These are phyloP conservation scores for Zygogramma bicolorata DNA, from an alignment of 2,888 invertebrate genomes.

Conservation along the genomic window DNA sequence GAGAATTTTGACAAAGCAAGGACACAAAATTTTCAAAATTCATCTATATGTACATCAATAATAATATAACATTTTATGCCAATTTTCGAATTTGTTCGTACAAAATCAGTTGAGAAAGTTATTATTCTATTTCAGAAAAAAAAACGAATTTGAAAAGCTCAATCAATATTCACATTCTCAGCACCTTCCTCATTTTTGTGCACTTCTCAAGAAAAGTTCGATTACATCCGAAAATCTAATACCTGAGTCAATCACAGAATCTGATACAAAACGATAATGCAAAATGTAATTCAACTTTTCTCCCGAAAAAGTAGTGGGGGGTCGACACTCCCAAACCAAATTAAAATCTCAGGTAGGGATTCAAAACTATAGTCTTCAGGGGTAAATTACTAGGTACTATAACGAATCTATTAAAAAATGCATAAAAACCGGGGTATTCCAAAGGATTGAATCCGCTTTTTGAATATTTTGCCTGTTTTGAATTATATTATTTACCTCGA, in stretches of 20 bases:
- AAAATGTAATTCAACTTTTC: neutral
- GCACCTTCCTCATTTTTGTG: neutral
- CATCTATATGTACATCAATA: too few relatives aligned
- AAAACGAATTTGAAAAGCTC: too few relatives aligned
- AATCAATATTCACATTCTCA: neutral
- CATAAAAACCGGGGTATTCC: neutral
- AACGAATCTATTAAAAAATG: neutral
- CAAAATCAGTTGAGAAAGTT: neutral
- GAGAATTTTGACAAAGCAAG: neutral
- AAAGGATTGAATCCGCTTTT: too few relatives aligned
- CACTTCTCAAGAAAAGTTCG: neutral
- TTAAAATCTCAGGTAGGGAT: neutral
- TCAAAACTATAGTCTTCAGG: neutral
- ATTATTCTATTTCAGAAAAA: too few relatives aligned
- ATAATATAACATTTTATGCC: too few relatives aligned
- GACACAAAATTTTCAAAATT: too few relatives aligned
- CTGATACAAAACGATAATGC: neutral
- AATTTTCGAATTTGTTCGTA: too few relatives aligned
- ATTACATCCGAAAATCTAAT: neutral
- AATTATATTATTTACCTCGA: too few relatives aligned
- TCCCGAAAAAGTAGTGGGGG: neutral
- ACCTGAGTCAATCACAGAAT: neutral
- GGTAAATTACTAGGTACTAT: neutral
- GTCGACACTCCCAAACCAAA: neutral
- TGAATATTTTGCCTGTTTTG: too few relatives aligned